Base-by-base conservation (phyloP, 1,140 invertebrate genomes). In the Anoplolepis gracilipes region DNA sequence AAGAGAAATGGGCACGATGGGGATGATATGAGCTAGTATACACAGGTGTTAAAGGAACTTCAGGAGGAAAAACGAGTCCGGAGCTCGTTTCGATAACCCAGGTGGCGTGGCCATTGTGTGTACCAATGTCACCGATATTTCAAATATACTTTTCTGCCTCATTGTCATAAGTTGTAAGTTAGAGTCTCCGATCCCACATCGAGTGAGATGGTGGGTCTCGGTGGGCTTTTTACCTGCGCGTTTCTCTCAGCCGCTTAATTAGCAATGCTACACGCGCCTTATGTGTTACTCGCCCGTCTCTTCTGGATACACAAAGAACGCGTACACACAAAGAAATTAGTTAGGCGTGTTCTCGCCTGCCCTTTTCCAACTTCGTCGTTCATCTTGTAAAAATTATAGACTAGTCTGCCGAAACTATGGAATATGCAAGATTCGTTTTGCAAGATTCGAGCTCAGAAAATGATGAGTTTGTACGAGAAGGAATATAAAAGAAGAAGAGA, bases 81-180 rank as follows among this genome's bases (percentile, higher is more conserved):
- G 39, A 36, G 8, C 28, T 25, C 61, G n/a, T 57, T 62, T 55
- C 72, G 72, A 84, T 88, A 88, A 89, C 84, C 89, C 91, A 91
- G 89, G 75, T 91, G 91, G 84, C 53, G 53, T 36, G 84, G 59
- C 62, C 69, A 81, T 72, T 85, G 85, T 91, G 76, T 85, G 46
- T 72, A 85, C 33, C 79, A 70, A 79, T 92, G 90, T 90, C 89
- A 92, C 85, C 75, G 89, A 89, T 91, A 92, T 84, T 87, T 88
- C 75, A 92, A 92, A 92, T 92, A 92, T 85, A 88, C 65, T 64
- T 84, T 72, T n/a, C 84, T 11, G 28, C 46, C 46, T 65, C 85
- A 91, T 91, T 92, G 90, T 90, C 81, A 19, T 79, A 67, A 49
- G 22, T 42, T 88, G 87, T 89, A 90, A 91, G 70, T 87, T 90